Evolutionary conservation across 2,888 invertebrate genomes (phyloP).

Genomic region (Hecatera dysodea): DNA sequence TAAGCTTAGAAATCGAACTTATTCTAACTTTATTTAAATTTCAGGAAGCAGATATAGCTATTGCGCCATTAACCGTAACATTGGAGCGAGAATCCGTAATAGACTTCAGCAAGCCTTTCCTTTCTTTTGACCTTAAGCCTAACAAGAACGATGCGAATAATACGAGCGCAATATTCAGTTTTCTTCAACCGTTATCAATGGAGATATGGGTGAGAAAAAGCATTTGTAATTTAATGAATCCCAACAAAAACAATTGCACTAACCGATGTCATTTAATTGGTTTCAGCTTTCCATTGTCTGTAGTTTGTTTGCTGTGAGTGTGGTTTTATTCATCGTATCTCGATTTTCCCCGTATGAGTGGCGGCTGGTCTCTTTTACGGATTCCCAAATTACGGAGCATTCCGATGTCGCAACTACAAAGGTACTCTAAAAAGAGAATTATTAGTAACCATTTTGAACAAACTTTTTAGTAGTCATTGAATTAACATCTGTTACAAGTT

Average conservation of each 20-base stretch:
- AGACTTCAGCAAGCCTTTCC: conserved; percentile 99
- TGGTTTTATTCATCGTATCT: conserved; percentile 98
- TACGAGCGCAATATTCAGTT: conserved; percentile 97
- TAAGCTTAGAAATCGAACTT: too few species aligned
- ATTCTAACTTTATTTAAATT: conserved; percentile 65
- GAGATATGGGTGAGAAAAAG: conserved; percentile 96
- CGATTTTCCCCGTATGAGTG: conserved; percentile 99
- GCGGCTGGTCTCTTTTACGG: conserved; percentile 92
- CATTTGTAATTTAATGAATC: background rate
- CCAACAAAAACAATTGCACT: background rate
- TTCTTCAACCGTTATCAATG: conserved; percentile 84
- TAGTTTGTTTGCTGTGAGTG: conserved; percentile 97
- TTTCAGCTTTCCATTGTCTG: conserved; percentile 93
- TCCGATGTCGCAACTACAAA: conserved; percentile 76
- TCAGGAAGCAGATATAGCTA: conserved; percentile 98
- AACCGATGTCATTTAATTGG: conserved; percentile 29
- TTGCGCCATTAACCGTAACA: conserved; percentile 98
- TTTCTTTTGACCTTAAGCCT: conserved; percentile 99
- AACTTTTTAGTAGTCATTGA: conserved; percentile 36
- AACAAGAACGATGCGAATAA: conserved; percentile 96
- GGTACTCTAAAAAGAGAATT: conserved; percentile 67
- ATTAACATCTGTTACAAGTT: conserved; percentile 60
- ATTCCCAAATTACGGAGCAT: conserved; percentile 76
- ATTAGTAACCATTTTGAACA: background rate
- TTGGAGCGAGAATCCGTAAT: conserved; percentile 98